Conservation (phyloP, 2,888 invertebrate species). For the Stegophylla sp. region DNA sequence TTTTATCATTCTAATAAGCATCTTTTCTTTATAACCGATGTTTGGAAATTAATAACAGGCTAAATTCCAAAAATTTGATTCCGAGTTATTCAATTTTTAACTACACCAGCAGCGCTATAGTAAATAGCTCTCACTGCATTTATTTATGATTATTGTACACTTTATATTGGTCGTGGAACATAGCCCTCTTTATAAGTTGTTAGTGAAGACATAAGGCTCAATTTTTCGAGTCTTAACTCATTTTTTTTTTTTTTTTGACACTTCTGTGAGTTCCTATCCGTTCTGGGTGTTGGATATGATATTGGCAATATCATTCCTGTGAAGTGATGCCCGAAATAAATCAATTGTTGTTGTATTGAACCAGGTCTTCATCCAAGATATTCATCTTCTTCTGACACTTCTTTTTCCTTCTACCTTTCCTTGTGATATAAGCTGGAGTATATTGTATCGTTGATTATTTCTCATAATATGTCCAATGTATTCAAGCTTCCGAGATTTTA, state of each 20-base stretch:
- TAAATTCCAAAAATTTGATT: too few species aligned
- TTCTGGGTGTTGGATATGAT: constrained; percentile 22
- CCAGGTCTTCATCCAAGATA: constrained; percentile 46
- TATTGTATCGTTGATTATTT: constrained; percentile 19
- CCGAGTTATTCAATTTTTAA: too few species aligned
- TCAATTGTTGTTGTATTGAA: constrained; percentile 24
- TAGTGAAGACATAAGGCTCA: too few species aligned
- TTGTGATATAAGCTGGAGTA: constrained; percentile 33
- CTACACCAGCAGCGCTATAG: too few species aligned
- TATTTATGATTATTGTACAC: too few species aligned
- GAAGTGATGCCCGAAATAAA: constrained; percentile 29
- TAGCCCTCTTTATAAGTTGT: too few species aligned
- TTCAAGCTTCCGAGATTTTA: constrained; percentile 1
- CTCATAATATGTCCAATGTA: constrained; percentile 29
- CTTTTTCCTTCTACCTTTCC: constrained; percentile 42
- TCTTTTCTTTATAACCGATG: too few species aligned
- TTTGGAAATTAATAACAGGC: too few species aligned
- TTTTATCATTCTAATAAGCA: too few species aligned
- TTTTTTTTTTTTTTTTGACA: too few species aligned
- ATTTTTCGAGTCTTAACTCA: neutral
- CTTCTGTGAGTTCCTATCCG: constrained; percentile 15
- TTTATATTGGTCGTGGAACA: too few species aligned
- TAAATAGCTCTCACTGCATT: too few species aligned
- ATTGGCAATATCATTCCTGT: constrained; percentile 29
- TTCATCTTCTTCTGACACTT: constrained; percentile 31